These are phyloP conservation scores for Ricordea florida DNA, from an alignment of 92 coral and sea anemone species.

Conservation along the genomic window DNA sequence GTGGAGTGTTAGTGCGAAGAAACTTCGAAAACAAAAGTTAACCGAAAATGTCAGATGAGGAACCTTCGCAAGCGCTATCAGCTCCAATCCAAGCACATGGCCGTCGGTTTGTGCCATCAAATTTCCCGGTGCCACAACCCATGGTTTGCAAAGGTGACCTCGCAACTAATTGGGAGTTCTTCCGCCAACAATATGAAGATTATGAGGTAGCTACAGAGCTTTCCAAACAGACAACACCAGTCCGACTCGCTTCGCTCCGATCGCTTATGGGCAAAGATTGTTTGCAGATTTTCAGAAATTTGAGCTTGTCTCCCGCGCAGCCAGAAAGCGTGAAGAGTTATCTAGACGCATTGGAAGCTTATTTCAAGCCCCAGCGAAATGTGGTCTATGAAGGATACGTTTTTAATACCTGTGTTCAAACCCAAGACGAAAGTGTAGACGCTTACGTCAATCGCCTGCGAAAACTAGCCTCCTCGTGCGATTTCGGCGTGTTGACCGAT, in stretches of 20 bases:
- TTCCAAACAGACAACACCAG: neutral
- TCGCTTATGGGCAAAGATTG: constrained; percentile 52
- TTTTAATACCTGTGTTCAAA: constrained; percentile 39
- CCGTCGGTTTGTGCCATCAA: too few species aligned
- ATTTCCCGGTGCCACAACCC: too few species aligned
- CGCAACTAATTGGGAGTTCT: constrained; percentile 44
- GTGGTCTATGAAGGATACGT: constrained; percentile 52
- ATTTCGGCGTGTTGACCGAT: constrained; percentile 23
- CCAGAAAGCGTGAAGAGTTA: neutral
- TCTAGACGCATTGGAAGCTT: constrained; percentile 33
- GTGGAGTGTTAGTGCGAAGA: too few species aligned
- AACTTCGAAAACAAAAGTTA: too few species aligned
- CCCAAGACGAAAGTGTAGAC: constrained; percentile 19
- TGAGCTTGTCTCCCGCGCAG: constrained; percentile 24
- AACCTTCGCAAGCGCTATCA: too few species aligned
- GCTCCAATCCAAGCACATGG: too few species aligned
- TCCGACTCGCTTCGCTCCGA: constrained; percentile 31
- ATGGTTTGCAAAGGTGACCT: too few species aligned
- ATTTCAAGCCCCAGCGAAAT: constrained; percentile 50
- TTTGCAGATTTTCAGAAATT: constrained; percentile 21
- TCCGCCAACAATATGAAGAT: constrained; percentile 43
- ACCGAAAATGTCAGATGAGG: too few species aligned
- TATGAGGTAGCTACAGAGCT: constrained; percentile 53
- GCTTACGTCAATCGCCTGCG: constrained; percentile 11
- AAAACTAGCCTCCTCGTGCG: constrained; percentile 21